Base-by-base conservation (phyloP, 2,797 vertebrate species). In the Pangasius larnaudii region DNA sequence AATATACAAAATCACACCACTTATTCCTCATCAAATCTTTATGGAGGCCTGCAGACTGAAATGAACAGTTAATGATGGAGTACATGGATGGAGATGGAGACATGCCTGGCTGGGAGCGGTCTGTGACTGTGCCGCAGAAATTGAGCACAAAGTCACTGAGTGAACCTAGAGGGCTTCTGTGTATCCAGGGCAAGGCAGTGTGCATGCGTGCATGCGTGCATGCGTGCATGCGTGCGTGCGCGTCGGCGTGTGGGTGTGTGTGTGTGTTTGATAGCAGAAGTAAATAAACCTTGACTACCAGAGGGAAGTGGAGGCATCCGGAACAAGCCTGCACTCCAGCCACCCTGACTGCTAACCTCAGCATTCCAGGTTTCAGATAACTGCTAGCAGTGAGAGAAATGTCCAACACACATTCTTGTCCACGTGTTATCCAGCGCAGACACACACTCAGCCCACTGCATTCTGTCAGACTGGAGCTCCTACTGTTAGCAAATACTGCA, bases 11-110 rank as follows among this genome's bases (percentile, higher is more conserved):
- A 89, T 87, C 78, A 61, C 56, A 56, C 85, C 82, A 90, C 86
- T 91, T 91, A 86, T 33, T 75, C 36, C 18, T 90, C 84, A 90
- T 91, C 84, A 88, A 84, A 85, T 87, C 87, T 89, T 85, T 56
- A 83, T 86, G 88, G 79, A 24, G 18, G 86, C 58, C n/a, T 87
- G 75, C 63, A 88, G 89, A 87, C 84, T 78, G 87, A 91, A 90
- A 90, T 85, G 84, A 88, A 56, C 84, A 46, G 82, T 63, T 84
- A 86, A 90, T 88, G 88, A 91, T n/a, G 89, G 86, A 53, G 85
- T 30, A 30, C 46, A 42, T 42, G 39, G 39, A 42, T 42, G 39
- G 39, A 42, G 39, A 42, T 5, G 56, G 61, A 91, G 87, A 91
- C 84, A 89, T 58, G 65, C 79, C 59, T 86, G 85, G 65, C 88